A percentile compares a stretch with the other conserved stretches of the same genome.
phyloP scores from a whole-genome alignment of 2,797 vertebrate species.

The Mycteria americana region DNA sequence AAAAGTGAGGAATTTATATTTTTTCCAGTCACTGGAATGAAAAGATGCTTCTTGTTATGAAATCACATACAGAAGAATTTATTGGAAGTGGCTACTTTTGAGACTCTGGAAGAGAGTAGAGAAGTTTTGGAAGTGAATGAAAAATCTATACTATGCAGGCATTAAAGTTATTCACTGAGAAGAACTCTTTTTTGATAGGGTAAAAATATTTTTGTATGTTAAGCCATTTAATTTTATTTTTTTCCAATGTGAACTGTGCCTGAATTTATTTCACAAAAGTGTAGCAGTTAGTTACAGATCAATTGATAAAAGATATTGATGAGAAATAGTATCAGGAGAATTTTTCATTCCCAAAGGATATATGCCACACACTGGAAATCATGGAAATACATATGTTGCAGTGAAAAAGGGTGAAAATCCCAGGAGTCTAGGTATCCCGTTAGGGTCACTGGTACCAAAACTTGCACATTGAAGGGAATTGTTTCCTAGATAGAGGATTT shows the following conservation, averaged over 20 bases:
- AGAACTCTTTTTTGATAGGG: not conserved
- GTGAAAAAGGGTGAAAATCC: not conserved
- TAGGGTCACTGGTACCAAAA: not conserved
- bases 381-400: not conserved
- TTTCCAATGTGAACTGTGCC: not conserved
- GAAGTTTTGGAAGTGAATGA: not conserved
- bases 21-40: conserved; percentile 30
- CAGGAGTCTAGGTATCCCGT: not conserved
- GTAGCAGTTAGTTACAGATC: not conserved
- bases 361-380: not conserved
- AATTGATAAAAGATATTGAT: not conserved
- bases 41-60: not conserved
- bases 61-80: not conserved
- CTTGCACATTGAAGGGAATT: not conserved
- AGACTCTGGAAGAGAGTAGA: not conserved
- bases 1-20: not conserved
- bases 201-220: not conserved
- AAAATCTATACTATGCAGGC: not conserved
- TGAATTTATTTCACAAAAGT: not conserved
- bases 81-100: not conserved
- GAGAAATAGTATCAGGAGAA: not conserved
- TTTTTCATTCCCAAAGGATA: not conserved
- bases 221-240: not conserved
- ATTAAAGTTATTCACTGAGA: not conserved
- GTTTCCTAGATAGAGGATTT: not conserved